Evolutionary conservation across 2,113 vertebrate genomes (phyloP).

Genomic region (Arenaria interpres): DNA sequence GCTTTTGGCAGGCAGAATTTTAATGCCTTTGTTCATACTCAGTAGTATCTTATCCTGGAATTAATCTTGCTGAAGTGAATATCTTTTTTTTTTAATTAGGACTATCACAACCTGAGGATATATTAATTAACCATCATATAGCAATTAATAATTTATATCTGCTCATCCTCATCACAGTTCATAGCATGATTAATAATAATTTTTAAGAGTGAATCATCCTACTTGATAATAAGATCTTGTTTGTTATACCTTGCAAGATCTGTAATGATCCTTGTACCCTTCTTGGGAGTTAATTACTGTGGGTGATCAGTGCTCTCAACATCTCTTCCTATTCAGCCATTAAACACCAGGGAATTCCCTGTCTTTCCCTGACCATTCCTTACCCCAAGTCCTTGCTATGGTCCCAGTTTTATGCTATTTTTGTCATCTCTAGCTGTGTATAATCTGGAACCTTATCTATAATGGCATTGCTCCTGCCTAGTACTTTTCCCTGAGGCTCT

Average conservation of each 20-base stretch:
- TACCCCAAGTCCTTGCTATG: neutral
- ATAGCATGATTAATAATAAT: neutral
- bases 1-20: neutral
- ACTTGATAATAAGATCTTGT: neutral
- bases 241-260: neutral
- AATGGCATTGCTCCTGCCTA: neutral
- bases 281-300: neutral
- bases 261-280: neutral
- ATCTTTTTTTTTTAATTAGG: neutral
- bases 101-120: neutral
- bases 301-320: neutral
- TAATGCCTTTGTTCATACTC: neutral
- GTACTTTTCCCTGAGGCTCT: neutral
- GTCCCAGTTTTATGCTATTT: neutral
- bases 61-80: neutral
- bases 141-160: neutral
- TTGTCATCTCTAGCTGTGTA: neutral
- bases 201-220: neutral
- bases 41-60: neutral
- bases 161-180: neutral
- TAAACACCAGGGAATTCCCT: neutral
- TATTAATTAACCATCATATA: neutral
- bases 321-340: neutral
- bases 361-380: neutral
- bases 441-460: neutral